Conservation (phyloP, 1,140 invertebrate genomes). For the Whitmania pigra region DNA sequence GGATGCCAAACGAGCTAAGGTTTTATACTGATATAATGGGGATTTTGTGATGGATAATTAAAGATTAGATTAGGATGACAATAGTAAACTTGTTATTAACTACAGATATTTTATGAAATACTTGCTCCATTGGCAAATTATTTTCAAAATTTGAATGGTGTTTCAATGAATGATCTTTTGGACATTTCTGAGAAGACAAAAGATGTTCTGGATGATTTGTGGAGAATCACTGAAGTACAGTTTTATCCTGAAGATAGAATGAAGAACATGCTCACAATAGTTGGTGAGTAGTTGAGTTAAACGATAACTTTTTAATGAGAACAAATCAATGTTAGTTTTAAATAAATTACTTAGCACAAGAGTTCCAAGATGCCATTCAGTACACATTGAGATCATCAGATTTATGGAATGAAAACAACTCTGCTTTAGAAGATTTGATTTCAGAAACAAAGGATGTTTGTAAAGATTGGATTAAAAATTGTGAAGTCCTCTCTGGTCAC, state of each 20-base stretch:
- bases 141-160: background rate
- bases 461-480: slow-evolving; percentile 8
- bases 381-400: background rate
- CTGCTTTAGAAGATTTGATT: background rate
- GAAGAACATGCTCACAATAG: background rate
- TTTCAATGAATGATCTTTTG: background rate
- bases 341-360: background rate
- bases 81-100: background rate
- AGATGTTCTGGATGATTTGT: slow-evolving; percentile 7
- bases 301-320: background rate
- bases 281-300: background rate
- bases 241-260: slow-evolving; percentile 4
- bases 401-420: background rate
- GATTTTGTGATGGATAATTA: background rate
- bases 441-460: background rate
- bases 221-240: background rate
- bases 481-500: background rate
- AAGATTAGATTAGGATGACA: background rate
- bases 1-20: too few species aligned
- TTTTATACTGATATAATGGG: too few species aligned
- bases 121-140: background rate
- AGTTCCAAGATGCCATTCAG: background rate
- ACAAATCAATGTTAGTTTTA: background rate
- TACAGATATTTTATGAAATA: background rate
- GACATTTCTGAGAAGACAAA: background rate